Base-by-base conservation (phyloP, 2,888 invertebrate species). In the Uloborus plumipes region DNA sequence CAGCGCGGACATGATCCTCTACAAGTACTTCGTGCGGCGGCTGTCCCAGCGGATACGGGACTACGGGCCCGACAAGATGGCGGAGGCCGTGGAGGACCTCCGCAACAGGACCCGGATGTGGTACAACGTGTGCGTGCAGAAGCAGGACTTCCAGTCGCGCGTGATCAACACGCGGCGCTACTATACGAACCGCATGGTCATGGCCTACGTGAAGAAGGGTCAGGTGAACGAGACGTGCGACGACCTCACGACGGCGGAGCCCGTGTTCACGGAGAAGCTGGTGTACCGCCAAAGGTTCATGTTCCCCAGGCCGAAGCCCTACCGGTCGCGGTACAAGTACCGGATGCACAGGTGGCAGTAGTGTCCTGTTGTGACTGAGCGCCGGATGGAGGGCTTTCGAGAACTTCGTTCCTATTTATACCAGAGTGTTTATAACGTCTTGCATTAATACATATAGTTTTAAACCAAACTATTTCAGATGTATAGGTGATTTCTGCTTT, bases 81-180 rank as follows among this genome's bases (percentile, higher is more conserved):
- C 61, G 0, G 69, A 81, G 3, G 86, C 85, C 1, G 80, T 86
- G n/a, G 74, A 64, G 15, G 58, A 76, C 49, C 73, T 86, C 1
- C 67, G 65, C 11, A 67, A 80, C 26, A 22, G 84, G 20, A 84
- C 85, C 14, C 72, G 74, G 2, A 70, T 80, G 18, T 86, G 85
- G 84, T 86, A 84, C 31, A 51, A 84, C 20, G 51, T 84, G 13
- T 86, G 86, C 67, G 86, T 86, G 0, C 77, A 83, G 20, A 83
- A 75, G 39, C 81, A 82, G 49, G 81, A 82, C 3, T 82, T 76
- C 18, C 81, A 82, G 49, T 72, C 79, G 0, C 71, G 75, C 9
- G 62, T 84, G n/a, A 59, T 81, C 51, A 81, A 80, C 16, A 18
- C 71, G n/a, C 81, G 70, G 55, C 26, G 67, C 13, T 77, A 77